These are phyloP conservation scores for Pyrochroa serraticornis DNA, from an alignment of 2,888 invertebrate species.

Conservation along the genomic window DNA sequence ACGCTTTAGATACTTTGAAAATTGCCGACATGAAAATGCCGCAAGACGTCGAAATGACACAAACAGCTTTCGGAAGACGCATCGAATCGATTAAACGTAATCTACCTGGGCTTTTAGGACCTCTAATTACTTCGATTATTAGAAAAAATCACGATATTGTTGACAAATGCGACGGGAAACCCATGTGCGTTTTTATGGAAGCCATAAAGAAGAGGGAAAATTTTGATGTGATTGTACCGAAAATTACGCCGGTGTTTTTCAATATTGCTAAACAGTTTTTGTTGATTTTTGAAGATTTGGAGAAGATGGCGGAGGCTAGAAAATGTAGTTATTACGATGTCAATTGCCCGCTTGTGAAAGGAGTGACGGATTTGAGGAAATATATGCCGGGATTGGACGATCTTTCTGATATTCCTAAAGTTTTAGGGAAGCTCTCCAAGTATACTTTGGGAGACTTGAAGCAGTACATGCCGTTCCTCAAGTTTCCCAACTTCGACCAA, in stretches of 20 bases:
- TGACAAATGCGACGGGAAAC: neutral
- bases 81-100: slow-evolving; percentile 1
- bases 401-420: no score
- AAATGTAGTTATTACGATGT: neutral
- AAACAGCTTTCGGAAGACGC: slow-evolving; percentile 1
- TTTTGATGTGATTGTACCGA: slow-evolving; percentile 8
- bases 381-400: neutral
- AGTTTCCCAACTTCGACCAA: neutral
- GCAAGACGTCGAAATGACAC: neutral
- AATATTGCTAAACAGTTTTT: neutral
- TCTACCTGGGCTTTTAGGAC: neutral
- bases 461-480: no score
- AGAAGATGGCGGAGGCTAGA: neutral
- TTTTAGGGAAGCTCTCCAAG: no score
- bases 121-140: neutral
- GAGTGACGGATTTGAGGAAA: slow-evolving; percentile 1
- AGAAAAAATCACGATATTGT: slow-evolving; percentile 4
- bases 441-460: no score
- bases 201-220: slow-evolving; percentile 3
- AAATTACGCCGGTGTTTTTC: neutral
- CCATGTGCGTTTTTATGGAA: neutral
- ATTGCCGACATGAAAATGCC: neutral
- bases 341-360: slow-evolving; percentile 20
- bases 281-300: slow-evolving; percentile 5
- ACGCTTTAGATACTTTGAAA: neutral